Percentiles rank a stretch among this genome's conserved stretches.
Evolutionary conservation across 2,888 invertebrate species (phyloP).

Genomic region (Sphaeridia pumilis): DNA sequence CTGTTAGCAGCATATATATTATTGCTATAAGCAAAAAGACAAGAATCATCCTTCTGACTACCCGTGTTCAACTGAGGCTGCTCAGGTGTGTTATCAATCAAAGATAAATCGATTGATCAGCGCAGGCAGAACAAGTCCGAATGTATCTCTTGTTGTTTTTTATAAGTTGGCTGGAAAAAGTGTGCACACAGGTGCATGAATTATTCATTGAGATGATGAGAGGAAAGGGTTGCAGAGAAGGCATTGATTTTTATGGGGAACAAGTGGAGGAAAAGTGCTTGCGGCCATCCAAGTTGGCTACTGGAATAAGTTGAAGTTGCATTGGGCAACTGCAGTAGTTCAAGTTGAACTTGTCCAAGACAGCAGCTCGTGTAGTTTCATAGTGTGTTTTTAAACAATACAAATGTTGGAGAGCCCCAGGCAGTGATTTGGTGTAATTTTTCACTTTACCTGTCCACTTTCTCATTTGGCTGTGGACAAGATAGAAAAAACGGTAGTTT

Average conservation of each 20-base stretch:
- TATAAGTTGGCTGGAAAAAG: not conserved
- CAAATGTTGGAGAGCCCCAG: not conserved
- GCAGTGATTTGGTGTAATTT: not conserved
- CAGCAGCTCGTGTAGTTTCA: no score
- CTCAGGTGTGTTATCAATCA: no score
- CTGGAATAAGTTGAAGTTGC: no score
- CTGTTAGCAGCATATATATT: no score
- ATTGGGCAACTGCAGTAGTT: not conserved
- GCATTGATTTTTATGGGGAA: not conserved
- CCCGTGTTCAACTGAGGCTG: no score
- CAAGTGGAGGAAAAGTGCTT: not conserved
- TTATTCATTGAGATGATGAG: constrained; percentile 4
- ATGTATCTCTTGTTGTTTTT: not conserved
- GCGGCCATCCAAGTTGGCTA: not conserved
- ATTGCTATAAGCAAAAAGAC: no score
- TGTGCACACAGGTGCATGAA: not conserved
- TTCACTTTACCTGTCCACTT: not conserved
- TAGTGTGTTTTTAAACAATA: not conserved
- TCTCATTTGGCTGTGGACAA: not conserved
- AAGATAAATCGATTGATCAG: no score
- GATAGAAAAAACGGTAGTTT: not conserved
- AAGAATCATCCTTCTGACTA: no score
- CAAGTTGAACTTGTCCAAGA: not conserved
- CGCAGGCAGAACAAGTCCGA: no score
- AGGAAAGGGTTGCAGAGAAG: no score